A percentile compares a stretch with the other conserved stretches of the same genome.
Conservation (phyloP, 2,888 invertebrate genomes). For the Caenorhabditis doughertyi region DNA sequence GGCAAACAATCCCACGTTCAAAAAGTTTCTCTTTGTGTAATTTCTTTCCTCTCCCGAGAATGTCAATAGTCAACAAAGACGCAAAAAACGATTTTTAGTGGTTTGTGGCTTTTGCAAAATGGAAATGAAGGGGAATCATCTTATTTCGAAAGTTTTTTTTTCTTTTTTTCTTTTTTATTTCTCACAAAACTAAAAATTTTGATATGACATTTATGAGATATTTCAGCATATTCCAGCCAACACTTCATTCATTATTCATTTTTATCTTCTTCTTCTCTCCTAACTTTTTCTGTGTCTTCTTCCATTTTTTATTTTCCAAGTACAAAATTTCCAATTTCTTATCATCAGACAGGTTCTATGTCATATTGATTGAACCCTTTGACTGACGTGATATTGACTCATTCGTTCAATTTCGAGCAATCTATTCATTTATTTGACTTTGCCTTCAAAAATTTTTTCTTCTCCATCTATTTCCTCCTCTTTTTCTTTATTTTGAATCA, state of each 20-base stretch:
- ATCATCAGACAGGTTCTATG: slow-evolving; percentile 28
- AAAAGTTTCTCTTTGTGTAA: slow-evolving; percentile 26
- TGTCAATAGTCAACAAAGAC: slow-evolving; percentile 15
- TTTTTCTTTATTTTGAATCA: slow-evolving; percentile 20
- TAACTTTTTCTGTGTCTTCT: neutral
- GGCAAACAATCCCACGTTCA: slow-evolving; percentile 9
- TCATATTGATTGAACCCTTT: slow-evolving; percentile 11
- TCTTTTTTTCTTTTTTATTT: no score
- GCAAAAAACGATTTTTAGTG: slow-evolving; percentile 8
- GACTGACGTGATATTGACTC: slow-evolving; percentile 28
- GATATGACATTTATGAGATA: neutral
- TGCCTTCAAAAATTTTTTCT: no score
- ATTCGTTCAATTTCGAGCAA: slow-evolving; percentile 11
- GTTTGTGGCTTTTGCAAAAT: slow-evolving; percentile 10
- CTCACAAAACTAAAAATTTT: neutral
- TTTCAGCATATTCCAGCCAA: neutral
- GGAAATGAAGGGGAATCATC: no score
- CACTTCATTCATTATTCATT: neutral
- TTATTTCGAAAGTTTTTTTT: no score
- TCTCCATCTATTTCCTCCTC: slow-evolving; percentile 2
- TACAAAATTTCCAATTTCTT: slow-evolving; percentile 16
- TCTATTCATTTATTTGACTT: slow-evolving; percentile 17
- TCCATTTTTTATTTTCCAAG: no score
- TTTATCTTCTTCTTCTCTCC: neutral
- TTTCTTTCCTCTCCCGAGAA: neutral